These are phyloP conservation scores for Triops longicaudatus DNA, from an alignment of 1,140 invertebrate genomes.

Conservation along the genomic window DNA sequence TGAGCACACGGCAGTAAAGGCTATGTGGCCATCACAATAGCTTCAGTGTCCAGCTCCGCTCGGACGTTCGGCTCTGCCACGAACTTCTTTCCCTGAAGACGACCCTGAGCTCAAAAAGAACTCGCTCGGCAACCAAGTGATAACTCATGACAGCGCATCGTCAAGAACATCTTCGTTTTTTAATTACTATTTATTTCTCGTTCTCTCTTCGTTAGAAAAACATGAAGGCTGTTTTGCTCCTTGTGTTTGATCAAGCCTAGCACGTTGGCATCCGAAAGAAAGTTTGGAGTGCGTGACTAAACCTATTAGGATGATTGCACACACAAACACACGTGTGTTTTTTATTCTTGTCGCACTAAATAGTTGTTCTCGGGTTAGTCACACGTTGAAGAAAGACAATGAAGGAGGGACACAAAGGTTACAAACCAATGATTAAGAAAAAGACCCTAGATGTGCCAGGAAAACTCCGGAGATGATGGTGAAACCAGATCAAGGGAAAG, in stretches of 20 bases:
- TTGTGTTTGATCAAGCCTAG: neutral
- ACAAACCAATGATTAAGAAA: neutral
- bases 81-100: neutral
- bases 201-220: neutral
- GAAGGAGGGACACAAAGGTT: neutral
- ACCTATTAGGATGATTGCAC: neutral
- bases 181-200: neutral
- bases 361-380: neutral
- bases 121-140: neutral
- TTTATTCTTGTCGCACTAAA: neutral
- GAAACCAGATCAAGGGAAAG: no score
- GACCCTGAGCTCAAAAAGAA: slow-evolving; percentile 14
- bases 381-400: neutral
- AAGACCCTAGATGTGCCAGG: no score
- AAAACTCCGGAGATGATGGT: no score
- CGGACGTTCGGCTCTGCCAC: neutral
- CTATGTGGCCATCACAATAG: neutral
- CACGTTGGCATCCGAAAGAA: neutral
- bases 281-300: neutral
- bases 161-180: neutral
- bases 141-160: slow-evolving; percentile 11
- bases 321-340: neutral
- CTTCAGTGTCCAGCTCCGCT: neutral
- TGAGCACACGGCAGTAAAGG: neutral
- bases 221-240: neutral